Evolutionary conservation across 2,888 invertebrate genomes (phyloP), one percentile per base, ranked within the genome.

Genomic region (Didymodactylos carnosus): DNA sequence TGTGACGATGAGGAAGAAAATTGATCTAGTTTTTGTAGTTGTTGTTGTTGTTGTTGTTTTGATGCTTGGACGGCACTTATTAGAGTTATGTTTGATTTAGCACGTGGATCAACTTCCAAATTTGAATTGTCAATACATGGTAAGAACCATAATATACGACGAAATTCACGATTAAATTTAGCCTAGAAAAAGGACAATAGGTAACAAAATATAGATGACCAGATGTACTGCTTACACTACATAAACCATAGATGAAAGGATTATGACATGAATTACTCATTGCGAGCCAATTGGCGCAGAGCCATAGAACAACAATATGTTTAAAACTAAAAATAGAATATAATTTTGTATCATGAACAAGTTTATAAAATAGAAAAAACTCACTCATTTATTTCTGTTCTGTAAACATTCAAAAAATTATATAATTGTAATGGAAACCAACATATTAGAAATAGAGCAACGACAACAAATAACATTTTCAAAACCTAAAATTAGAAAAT

Each of bases 241-340:
- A 90, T 78, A 91, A 89, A 43, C 91, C 91, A 80, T 92, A 92
- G 79, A 92, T 91, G 81, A 92, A 91, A 0, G 91, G 91, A 82
- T 92, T 92, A 82, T 90, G 90, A 82, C 91, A 91, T 75, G 91
- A 91, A 81, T 91, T 92, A 80, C 90, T 90, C 91, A 91, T 91
- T 1, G 85, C 85, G 75, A 85, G 84, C 90, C 80, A 91, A 83
- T 92, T 91, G 79, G 88, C 89, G 81, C 89, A 89, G 83, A 92
- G 91, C 87, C 89, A 92, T 75, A 91, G 86, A 70, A 91, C 89
- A 83, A 91, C 90, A 80, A 92, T 82, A 76, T 82, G 81, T 73
- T 79, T 79, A 76, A 81, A 82, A 4, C 83, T 83, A 78, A 39
- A 79, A 78, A 25, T 41, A 29, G 29, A 69, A 35, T 29, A 35